Percentiles rank a stretch among this genome's conserved stretches.
Evolutionary conservation across 2,888 invertebrate species (phyloP).

Genomic region (Cheilosia vulpina): DNA sequence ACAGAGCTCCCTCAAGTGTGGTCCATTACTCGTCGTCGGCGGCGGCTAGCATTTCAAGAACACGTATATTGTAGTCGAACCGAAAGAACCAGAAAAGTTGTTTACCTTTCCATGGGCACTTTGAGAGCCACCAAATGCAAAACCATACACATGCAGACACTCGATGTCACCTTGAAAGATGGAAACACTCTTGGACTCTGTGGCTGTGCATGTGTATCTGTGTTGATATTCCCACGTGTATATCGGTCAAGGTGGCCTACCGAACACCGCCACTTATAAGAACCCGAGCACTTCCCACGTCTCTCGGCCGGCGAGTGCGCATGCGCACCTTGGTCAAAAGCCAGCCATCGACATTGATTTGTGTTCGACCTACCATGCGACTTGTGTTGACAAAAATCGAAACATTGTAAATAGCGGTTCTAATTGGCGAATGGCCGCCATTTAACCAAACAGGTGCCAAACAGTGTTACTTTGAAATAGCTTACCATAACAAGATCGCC

Average conservation of each 20-base stretch:
- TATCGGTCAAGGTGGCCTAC: slow-evolving; percentile 71
- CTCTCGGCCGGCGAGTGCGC: slow-evolving; percentile 17
- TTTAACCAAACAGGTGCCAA: slow-evolving; percentile 46
- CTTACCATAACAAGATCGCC: slow-evolving; percentile 94
- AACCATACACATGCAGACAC: slow-evolving; percentile 34
- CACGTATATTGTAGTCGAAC: slow-evolving; percentile 37
- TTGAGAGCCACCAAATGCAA: slow-evolving; percentile 45
- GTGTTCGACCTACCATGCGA: slow-evolving; percentile 59
- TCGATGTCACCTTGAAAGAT: slow-evolving; percentile 68
- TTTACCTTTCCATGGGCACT: slow-evolving; percentile 68
- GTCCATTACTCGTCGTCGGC: slow-evolving; percentile 6
- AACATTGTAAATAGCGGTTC: slow-evolving; percentile 43
- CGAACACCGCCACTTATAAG: slow-evolving; percentile 30
- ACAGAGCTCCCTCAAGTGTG: not conserved
- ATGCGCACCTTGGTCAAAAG: slow-evolving; percentile 50
- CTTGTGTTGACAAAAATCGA: slow-evolving; percentile 39
- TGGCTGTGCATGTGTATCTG: slow-evolving; percentile 17
- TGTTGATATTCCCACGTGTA: slow-evolving; percentile 54
- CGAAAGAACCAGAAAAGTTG: slow-evolving; percentile 64
- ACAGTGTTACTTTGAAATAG: slow-evolving; percentile 29
- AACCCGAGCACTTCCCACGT: slow-evolving; percentile 65
- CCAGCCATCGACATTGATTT: slow-evolving; percentile 67
- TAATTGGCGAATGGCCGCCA: slow-evolving; percentile 50
- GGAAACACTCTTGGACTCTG: slow-evolving; percentile 38
- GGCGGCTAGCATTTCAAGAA: slow-evolving; percentile 51